Conservation (phyloP, 2,888 invertebrate species). For the Petrolisthes cinctipes region DNA sequence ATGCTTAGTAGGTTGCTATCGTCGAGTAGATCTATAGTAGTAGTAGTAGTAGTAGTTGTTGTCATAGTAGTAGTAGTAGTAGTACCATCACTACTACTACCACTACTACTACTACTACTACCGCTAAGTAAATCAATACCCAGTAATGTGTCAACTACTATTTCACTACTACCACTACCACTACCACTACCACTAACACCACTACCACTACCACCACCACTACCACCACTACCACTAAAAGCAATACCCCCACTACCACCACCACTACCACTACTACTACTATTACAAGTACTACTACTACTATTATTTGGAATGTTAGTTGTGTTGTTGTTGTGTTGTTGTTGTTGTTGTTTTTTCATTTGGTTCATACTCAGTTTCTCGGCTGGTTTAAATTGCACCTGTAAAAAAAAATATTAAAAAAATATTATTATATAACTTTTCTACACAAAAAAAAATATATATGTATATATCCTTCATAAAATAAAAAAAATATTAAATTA, state of each 20-base stretch:
- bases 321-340: background rate
- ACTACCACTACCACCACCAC: constrained; percentile 14
- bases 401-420: constrained; percentile 66
- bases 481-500: no score
- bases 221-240: background rate
- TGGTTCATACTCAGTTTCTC: constrained; percentile 79
- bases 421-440: background rate
- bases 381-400: constrained; percentile 68
- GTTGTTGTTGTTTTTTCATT: constrained; percentile 67
- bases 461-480: background rate
- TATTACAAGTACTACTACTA: background rate
- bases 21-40: constrained; percentile 20
- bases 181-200: constrained; percentile 36
- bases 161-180: constrained; percentile 24
- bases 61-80: constrained; percentile 1
- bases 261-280: background rate
- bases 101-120: background rate
- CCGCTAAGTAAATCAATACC: constrained; percentile 47
- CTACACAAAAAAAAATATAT: background rate
- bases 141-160: constrained; percentile 31
- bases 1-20: constrained; percentile 40
- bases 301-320: background rate
- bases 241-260: constrained; percentile 23
- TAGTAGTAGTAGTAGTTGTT: background rate
- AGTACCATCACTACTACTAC: background rate